Conservation (phyloP, 1,140 invertebrate species). For the Drosophila ambigua region DNA sequence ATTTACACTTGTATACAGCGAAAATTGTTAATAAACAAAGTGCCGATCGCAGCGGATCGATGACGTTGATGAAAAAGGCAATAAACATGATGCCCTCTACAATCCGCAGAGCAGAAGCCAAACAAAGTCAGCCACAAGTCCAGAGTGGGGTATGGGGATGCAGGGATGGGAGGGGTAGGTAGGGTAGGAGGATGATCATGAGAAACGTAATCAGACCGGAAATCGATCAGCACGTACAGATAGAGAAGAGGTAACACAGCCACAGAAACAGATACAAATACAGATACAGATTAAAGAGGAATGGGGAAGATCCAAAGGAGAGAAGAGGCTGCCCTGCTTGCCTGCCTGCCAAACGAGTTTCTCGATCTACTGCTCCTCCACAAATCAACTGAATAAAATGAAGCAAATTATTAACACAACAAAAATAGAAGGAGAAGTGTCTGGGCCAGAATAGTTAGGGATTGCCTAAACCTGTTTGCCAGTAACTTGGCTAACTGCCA, state of each 20-base stretch:
- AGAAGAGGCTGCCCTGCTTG: too few relatives aligned
- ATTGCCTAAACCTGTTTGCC: conserved; percentile 26
- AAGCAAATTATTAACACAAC: conserved; percentile 16
- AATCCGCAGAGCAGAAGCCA: conserved; percentile 50
- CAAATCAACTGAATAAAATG: conserved; percentile 50
- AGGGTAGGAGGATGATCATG: conserved; percentile 53
- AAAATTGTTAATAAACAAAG: conserved; percentile 39
- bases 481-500: conserved; percentile 25
- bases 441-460: too few relatives aligned
- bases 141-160: not conserved
- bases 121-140: conserved; percentile 62
- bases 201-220: conserved; percentile 82
- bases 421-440: not conserved
- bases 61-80: conserved; percentile 62
- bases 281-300: not conserved
- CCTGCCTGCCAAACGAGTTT: conserved; percentile 17
- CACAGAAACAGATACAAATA: too few relatives aligned
- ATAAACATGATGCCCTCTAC: conserved; percentile 42
- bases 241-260: conserved; percentile 21
- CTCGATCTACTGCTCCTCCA: conserved; percentile 1
- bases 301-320: conserved; percentile 1
- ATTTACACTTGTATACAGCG: conserved; percentile 12
- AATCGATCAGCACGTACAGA: conserved; percentile 80
- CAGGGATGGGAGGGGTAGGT: not conserved
- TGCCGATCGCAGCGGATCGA: conserved; percentile 22